Evolutionary conservation across 2,113 vertebrate genomes (phyloP).

Genomic region (Cygnus atratus): DNA sequence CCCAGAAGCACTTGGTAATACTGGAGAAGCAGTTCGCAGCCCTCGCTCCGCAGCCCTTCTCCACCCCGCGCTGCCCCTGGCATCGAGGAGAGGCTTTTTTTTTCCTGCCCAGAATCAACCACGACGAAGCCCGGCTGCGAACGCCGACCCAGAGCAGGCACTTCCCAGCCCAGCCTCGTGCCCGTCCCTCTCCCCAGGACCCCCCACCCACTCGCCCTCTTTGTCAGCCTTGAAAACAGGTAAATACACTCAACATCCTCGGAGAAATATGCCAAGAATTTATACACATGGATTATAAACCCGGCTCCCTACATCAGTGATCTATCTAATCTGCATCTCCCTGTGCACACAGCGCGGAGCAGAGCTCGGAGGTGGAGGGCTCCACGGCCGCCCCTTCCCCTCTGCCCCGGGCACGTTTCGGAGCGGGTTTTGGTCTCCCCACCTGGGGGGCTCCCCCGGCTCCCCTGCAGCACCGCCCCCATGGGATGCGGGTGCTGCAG

Average conservation of each 20-base stretch:
- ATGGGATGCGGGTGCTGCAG: neutral
- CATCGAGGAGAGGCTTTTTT: neutral
- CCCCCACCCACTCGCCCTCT: neutral
- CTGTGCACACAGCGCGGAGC: neutral
- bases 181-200: neutral
- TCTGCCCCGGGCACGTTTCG: accelerated
- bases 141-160: accelerated
- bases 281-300: slow-evolving; percentile 45
- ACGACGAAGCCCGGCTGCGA: accelerated
- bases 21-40: neutral
- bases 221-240: slow-evolving; percentile 25
- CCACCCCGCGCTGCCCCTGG: neutral
- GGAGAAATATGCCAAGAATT: slow-evolving; percentile 64
- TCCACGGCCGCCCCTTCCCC: neutral
- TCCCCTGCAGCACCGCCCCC: accelerated
- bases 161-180: neutral
- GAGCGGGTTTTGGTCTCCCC: neutral
- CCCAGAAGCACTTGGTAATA: neutral
- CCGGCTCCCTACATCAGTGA: neutral
- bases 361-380: accelerated
- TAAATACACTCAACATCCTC: slow-evolving; percentile 51
- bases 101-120: neutral
- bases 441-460: neutral
- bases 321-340: neutral
- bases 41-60: accelerated